Conservation (phyloP, 2,888 invertebrate genomes). For the Nematopogon swammerdamellus region DNA sequence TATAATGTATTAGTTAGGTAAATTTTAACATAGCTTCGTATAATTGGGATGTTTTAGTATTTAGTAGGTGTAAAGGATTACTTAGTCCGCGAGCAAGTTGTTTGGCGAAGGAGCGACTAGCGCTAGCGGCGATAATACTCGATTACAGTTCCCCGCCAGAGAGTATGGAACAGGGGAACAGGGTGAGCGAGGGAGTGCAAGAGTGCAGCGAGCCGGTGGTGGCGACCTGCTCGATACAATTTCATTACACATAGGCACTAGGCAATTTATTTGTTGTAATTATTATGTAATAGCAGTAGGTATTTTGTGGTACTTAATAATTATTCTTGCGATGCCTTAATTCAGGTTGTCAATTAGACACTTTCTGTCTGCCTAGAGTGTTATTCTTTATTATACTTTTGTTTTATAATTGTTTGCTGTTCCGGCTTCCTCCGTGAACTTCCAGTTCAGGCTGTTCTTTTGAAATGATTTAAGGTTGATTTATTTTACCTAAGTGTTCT, state of each 20-base stretch:
- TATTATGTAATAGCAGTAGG: slow-evolving; percentile 57
- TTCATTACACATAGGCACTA: slow-evolving; percentile 28
- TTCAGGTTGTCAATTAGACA: slow-evolving; percentile 61
- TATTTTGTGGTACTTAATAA: slow-evolving; percentile 59
- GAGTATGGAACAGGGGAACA: neutral
- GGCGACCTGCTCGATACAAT: slow-evolving; percentile 3
- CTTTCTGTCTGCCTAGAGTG: slow-evolving; percentile 50
- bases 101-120: slow-evolving; percentile 38
- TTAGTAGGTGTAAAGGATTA: slow-evolving; percentile 32
- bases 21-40: slow-evolving; percentile 57
- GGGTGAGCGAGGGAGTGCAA: too few relatives aligned
- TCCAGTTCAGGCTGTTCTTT: slow-evolving; percentile 59
- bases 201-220: too few relatives aligned
- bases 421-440: slow-evolving; percentile 57
- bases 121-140: slow-evolving; percentile 54
- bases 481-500: slow-evolving; percentile 62
- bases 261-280: slow-evolving; percentile 51
- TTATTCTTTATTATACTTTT: slow-evolving; percentile 52
- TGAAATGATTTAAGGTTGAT: slow-evolving; percentile 57
- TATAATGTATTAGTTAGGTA: slow-evolving; percentile 48
- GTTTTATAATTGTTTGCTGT: slow-evolving; percentile 37
- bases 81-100: slow-evolving; percentile 29
- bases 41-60: slow-evolving; percentile 57
- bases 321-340: slow-evolving; percentile 60
- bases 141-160: slow-evolving; percentile 20